A percentile compares a stretch with the other conserved stretches of the same genome.
These are phyloP conservation scores for Caenorhabditis brenneri DNA, from an alignment of 1,140 invertebrate genomes.

Conservation along the genomic window DNA sequence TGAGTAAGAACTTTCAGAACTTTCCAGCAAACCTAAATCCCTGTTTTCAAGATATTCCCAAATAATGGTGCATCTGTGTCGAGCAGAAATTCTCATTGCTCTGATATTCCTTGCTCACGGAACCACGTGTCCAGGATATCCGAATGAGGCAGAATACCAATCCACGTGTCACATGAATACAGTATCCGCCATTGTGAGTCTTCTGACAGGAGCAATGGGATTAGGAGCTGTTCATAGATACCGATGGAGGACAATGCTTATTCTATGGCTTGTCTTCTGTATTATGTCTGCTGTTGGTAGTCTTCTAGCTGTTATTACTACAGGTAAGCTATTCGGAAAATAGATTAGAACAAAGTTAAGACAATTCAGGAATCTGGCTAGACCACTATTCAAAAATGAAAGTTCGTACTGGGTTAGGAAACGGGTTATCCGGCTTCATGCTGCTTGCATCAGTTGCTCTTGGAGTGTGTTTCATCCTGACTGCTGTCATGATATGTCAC, in stretches of 20 bases:
- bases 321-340: too few relatives aligned
- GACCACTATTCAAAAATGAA: constrained; percentile 69
- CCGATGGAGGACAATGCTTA: constrained; percentile 68
- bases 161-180: constrained; percentile 69
- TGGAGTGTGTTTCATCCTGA: constrained; percentile 69
- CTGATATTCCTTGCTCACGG: constrained; percentile 65
- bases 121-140: constrained; percentile 65
- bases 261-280: constrained; percentile 67
- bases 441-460: constrained; percentile 67
- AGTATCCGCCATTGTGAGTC: constrained; percentile 65
- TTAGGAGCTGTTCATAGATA: constrained; percentile 67
- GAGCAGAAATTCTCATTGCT: constrained; percentile 66
- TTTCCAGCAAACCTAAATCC: background rate
- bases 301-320: constrained; percentile 67
- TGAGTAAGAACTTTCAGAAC: constrained; percentile 54
- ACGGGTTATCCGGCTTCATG: constrained; percentile 68
- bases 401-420: constrained; percentile 65
- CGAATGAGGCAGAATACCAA: constrained; percentile 64
- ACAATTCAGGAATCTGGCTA: constrained; percentile 67
- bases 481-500: constrained; percentile 68
- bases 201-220: constrained; percentile 66
- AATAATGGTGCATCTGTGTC: constrained; percentile 68
- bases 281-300: constrained; percentile 71
- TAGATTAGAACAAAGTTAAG: too few relatives aligned
- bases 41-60: constrained; percentile 63